Conservation (phyloP, 1,140 invertebrate species). For the Stenopsyche tienmushanensis region DNA sequence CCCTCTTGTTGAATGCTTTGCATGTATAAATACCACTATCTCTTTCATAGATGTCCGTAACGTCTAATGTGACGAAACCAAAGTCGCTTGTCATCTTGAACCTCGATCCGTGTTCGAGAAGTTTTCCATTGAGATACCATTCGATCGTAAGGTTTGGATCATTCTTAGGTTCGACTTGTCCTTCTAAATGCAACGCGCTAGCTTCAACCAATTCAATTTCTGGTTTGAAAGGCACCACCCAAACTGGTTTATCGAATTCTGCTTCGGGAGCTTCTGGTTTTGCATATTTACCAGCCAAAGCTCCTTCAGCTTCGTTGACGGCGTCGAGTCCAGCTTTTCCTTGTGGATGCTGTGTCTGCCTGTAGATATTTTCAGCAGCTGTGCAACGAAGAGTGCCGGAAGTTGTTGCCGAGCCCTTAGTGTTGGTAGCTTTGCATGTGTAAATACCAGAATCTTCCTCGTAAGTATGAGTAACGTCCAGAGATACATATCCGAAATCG, state of each 20-base stretch:
- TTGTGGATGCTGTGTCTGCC: conserved; percentile 90
- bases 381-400: conserved; percentile 83
- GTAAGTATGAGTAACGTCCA: conserved; percentile 80
- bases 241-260: conserved; percentile 83
- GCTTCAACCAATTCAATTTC: conserved; percentile 88
- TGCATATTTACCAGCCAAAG: conserved; percentile 67
- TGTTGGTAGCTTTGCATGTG: conserved; percentile 89
- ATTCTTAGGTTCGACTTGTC: conserved; percentile 91
- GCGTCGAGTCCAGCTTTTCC: conserved; percentile 81
- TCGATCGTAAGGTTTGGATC: conserved; percentile 94
- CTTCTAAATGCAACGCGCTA: conserved; percentile 88
- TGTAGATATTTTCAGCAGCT: conserved; percentile 74
- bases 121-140: conserved; percentile 92
- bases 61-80: conserved; percentile 87
- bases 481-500: conserved; percentile 84
- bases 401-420: conserved; percentile 83
- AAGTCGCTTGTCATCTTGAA: conserved; percentile 90
- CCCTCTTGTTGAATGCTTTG: conserved; percentile 81
- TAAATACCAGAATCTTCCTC: conserved; percentile 89
- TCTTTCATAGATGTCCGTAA: conserved; percentile 85
- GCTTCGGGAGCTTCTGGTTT: conserved; percentile 69
- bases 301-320: conserved; percentile 81
- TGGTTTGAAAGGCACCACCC: conserved; percentile 77
- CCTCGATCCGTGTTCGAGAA: conserved; percentile 77
- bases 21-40: conserved; percentile 95